Conservation (phyloP, 2,888 invertebrate species). For the Synergus umbraculus region DNA sequence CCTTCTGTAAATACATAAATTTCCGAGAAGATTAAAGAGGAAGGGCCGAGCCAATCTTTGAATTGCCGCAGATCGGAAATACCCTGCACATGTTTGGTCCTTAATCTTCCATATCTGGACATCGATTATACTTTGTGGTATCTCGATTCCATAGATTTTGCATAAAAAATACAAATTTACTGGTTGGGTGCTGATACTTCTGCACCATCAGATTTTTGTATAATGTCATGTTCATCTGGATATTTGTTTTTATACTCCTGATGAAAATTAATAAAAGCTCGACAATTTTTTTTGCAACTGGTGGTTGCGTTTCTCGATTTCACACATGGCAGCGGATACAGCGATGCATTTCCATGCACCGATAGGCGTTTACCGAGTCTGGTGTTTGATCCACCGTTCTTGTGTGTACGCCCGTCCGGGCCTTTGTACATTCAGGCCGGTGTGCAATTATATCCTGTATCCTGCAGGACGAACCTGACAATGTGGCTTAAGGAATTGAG, state of each 20-base stretch:
- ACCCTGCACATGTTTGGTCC: background rate
- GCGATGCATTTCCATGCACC: background rate
- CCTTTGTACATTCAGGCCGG: conserved; percentile 16
- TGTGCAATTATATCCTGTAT: conserved; percentile 37
- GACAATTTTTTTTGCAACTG: background rate
- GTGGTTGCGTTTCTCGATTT: background rate
- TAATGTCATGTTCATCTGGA: background rate
- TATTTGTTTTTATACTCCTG: background rate
- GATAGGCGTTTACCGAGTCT: conserved; percentile 20
- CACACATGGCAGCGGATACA: conserved; percentile 21
- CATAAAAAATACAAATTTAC: background rate
- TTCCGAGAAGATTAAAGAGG: conserved; percentile 9
- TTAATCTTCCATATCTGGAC: conserved; percentile 1
- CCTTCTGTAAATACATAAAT: conserved; percentile 35
- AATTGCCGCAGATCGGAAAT: conserved; percentile 9
- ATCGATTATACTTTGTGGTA: background rate
- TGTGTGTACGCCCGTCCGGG: background rate
- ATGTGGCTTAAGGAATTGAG: conserved; percentile 37
- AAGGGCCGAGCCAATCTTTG: background rate
- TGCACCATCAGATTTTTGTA: too few relatives aligned
- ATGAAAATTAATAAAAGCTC: background rate
- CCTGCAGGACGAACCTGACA: conserved; percentile 29
- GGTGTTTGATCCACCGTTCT: conserved; percentile 17
- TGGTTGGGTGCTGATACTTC: background rate
- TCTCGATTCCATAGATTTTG: background rate